Evolutionary conservation across 2,888 invertebrate genomes (phyloP).

Genomic region (Erynnis tages): DNA sequence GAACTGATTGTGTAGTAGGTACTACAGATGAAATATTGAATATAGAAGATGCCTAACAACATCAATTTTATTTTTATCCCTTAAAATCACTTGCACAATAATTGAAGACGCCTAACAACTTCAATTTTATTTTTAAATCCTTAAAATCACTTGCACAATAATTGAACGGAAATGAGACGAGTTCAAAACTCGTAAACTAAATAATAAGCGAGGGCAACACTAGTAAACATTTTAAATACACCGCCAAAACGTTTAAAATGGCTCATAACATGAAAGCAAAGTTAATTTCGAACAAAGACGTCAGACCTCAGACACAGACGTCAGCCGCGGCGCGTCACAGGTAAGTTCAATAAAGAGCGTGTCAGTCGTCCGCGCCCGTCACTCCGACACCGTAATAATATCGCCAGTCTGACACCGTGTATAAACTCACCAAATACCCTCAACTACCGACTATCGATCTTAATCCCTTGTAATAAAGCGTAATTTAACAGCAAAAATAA

Average conservation of each 20-base stretch:
- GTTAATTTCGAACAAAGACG: slow-evolving; percentile 53
- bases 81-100: no score
- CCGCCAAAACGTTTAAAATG: neutral
- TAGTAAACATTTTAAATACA: slow-evolving; percentile 31
- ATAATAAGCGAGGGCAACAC: neutral
- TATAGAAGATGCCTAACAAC: no score
- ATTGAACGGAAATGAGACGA: neutral
- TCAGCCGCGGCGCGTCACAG: slow-evolving; percentile 42
- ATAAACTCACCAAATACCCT: neutral
- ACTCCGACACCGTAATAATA: slow-evolving; percentile 56
- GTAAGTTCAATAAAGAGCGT: slow-evolving; percentile 55
- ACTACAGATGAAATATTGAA: no score
- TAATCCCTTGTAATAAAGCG: slow-evolving; percentile 29
- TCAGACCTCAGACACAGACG: slow-evolving; percentile 18
- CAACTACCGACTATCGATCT: slow-evolving; percentile 23
- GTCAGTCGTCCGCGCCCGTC: slow-evolving; percentile 44
- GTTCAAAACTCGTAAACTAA: neutral
- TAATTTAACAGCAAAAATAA: slow-evolving; percentile 1
- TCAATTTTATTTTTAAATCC: no score
- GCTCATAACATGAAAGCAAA: slow-evolving; percentile 53
- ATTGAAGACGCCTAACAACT: no score
- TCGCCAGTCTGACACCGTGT: slow-evolving; percentile 43
- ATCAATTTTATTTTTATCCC: no score
- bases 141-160: no score
- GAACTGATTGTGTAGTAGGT: no score